Evolutionary conservation across 2,888 invertebrate species (phyloP).

Genomic region (Pterobdella sp.): DNA sequence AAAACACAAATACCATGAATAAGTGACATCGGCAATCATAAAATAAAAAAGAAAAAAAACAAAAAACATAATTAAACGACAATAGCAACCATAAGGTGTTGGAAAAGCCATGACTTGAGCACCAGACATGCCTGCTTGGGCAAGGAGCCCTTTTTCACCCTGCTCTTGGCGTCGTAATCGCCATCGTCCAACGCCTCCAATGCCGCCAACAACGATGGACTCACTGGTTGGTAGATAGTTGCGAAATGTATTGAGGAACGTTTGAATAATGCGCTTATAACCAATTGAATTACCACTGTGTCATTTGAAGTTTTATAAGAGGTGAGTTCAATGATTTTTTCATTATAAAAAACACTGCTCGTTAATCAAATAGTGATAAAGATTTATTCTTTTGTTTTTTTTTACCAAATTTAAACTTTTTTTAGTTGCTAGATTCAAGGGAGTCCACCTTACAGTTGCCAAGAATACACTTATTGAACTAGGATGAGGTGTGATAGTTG

Average conservation of each 20-base stretch:
- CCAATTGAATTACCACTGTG: neutral
- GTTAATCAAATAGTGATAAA: too few relatives aligned
- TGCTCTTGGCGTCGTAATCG: conserved; percentile 39
- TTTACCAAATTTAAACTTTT: too few relatives aligned
- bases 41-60: neutral
- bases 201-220: conserved; percentile 27
- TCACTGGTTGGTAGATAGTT: conserved; percentile 7
- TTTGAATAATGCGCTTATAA: neutral
- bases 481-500: too few relatives aligned
- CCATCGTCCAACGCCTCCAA: conserved; percentile 28
- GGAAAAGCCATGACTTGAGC: conserved; percentile 53
- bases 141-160: conserved; percentile 49
- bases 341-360: too few relatives aligned
- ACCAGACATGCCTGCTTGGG: conserved; percentile 52
- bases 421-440: too few relatives aligned
- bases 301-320: neutral
- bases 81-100: conserved; percentile 50
- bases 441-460: too few relatives aligned
- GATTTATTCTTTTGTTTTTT: too few relatives aligned
- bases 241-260: neutral
- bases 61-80: too few relatives aligned
- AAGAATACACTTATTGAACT: too few relatives aligned
- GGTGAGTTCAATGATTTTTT: too few relatives aligned
- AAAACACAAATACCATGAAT: neutral
- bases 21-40: neutral